Evolutionary conservation across 1,140 invertebrate species (phyloP).

Genomic region (Meteorus sp.): DNA sequence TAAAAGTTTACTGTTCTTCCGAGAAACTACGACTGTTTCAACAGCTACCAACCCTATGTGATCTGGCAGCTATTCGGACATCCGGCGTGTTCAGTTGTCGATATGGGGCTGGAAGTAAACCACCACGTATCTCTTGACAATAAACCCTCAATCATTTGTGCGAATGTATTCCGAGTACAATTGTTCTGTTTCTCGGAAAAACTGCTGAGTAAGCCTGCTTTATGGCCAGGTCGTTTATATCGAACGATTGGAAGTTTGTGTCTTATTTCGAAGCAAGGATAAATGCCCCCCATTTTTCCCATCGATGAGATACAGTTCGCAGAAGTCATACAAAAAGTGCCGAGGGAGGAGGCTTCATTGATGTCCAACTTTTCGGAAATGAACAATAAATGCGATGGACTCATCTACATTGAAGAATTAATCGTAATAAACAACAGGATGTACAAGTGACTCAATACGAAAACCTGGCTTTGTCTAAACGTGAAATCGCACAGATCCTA

Average conservation of each 20-base stretch:
- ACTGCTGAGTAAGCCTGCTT: constrained; percentile 11
- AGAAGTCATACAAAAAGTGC: too few relatives aligned
- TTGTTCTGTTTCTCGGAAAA: constrained; percentile 36
- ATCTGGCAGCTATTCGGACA: constrained; percentile 7
- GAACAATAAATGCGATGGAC: too few relatives aligned
- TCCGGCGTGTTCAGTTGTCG: constrained; percentile 2
- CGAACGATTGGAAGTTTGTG: constrained; percentile 24
- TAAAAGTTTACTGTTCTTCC: constrained; percentile 27
- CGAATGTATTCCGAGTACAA: constrained; percentile 51
- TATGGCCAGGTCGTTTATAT: constrained; percentile 20
- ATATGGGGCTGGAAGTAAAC: constrained; percentile 6
- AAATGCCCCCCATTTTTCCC: constrained; percentile 18
- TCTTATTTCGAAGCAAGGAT: constrained; percentile 24
- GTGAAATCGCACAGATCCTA: too few relatives aligned
- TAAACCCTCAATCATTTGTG: constrained; percentile 44
- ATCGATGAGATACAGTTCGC: background rate
- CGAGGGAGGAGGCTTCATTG: too few relatives aligned
- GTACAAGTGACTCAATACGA: too few relatives aligned
- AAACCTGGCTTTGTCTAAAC: too few relatives aligned
- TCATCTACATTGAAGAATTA: too few relatives aligned
- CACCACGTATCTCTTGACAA: constrained; percentile 20
- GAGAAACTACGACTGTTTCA: constrained; percentile 19
- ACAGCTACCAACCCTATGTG: constrained; percentile 10
- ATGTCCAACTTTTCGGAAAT: too few relatives aligned
- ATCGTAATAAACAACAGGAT: too few relatives aligned